phyloP scores from a whole-genome alignment of 2,888 invertebrate species.

The Auanema freiburgensis region DNA sequence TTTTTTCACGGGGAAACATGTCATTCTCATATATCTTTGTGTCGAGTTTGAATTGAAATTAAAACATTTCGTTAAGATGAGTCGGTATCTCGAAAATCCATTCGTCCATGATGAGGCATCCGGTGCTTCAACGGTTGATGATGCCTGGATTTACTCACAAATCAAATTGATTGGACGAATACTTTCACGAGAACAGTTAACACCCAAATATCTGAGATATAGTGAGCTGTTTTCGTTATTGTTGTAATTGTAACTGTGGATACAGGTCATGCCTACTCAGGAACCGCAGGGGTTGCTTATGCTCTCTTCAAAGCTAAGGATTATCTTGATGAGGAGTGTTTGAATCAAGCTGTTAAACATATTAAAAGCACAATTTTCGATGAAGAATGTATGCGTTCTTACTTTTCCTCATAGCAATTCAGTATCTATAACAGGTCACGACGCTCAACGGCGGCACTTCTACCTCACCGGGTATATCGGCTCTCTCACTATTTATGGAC shows the following conservation, averaged over 20 bases:
- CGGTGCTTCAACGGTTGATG: not conserved
- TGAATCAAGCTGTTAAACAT: conserved; percentile 1
- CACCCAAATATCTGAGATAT: no score
- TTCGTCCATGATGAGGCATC: not conserved
- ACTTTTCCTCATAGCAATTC: no score
- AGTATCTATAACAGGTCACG: no score
- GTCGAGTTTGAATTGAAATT: no score
- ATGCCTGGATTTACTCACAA: no score
- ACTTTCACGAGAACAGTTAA: no score
- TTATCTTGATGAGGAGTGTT: conserved; percentile 1
- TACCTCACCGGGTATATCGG: conserved; percentile 10
- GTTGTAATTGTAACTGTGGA: not conserved
- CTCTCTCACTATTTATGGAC: conserved; percentile 3
- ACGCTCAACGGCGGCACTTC: no score
- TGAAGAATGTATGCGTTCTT: no score
- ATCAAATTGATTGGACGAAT: no score
- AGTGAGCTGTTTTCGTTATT: not conserved
- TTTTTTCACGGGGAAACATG: no score
- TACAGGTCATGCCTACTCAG: conserved; percentile 14
- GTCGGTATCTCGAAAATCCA: conserved; percentile 7
- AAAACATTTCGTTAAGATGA: not conserved
- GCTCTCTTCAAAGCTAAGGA: not conserved
- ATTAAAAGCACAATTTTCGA: not conserved
- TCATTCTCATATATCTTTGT: no score
- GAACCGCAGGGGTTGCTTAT: conserved; percentile 9